Evolutionary conservation across 2,113 vertebrate genomes (phyloP).

Genomic region (Campylomormyrus tamandua): DNA sequence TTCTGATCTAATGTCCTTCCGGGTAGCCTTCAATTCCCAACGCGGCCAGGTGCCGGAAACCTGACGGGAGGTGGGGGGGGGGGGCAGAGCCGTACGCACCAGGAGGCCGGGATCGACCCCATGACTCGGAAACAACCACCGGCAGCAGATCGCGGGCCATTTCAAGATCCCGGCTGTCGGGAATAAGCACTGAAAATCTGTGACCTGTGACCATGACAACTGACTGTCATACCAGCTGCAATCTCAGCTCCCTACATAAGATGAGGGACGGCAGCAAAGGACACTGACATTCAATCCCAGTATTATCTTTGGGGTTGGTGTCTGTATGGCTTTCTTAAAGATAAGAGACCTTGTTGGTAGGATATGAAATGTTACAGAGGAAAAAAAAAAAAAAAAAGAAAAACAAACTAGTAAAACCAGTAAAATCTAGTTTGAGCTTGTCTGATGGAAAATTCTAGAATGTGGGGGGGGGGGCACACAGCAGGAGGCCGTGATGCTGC

Average conservation of each 20-base stretch:
- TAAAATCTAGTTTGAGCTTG: background rate
- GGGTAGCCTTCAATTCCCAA: conserved; percentile 23
- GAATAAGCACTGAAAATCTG: background rate
- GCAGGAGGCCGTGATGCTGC: background rate
- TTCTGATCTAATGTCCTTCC: conserved; percentile 9
- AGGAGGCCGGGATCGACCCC: background rate
- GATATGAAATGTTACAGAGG: background rate
- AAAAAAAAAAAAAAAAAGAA: background rate
- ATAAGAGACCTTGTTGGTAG: background rate
- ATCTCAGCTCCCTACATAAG: background rate
- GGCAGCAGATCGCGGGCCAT: background rate
- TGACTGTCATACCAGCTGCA: background rate
- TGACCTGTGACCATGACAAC: background rate
- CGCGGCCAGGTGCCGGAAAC: background rate
- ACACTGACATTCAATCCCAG: background rate
- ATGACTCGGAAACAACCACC: background rate
- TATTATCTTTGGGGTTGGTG: background rate
- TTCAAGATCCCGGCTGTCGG: background rate
- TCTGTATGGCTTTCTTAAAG: background rate
- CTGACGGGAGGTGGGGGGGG: background rate
- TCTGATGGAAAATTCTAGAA: background rate
- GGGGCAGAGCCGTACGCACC: background rate
- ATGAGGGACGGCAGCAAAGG: background rate
- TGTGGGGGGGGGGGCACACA: background rate
- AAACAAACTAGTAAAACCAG: background rate